Base-by-base conservation (phyloP, 1,140 invertebrate genomes). In the Colletes gigas region DNA sequence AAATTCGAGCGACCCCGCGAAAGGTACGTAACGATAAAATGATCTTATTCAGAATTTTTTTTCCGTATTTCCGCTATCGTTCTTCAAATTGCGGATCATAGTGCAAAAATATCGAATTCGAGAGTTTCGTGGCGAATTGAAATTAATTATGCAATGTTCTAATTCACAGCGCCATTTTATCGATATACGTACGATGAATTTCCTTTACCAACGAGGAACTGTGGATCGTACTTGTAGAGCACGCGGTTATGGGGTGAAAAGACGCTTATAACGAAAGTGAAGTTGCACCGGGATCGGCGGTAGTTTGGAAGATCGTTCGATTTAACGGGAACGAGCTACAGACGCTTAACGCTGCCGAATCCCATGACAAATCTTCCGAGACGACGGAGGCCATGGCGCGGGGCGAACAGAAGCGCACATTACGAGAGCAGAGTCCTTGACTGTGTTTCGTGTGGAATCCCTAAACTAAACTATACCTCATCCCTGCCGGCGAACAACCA, bases 391-490 rank as follows among this genome's bases (percentile, higher is more conserved):
- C 44, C 52, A 69, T 52, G 41, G 44, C 59, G 44, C 59, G 44
- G 54, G 65, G 60, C 55, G 19, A 81, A 50, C 17, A 62, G 50
- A n/a, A 44, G 44, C 62, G 63, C 70, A 72, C 75, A 75, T 82
- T 81, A 84, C 59, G 67, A 55, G 41, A 54, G 30, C 67, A 66
- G 57, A 82, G 75, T 88, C 72, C 79, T 91, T 84, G 78, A 85
- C 86, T 88, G 76, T 81, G 81, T 90, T 88, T 88, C 83, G 83
- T 76, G 81, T 81, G 86, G 87, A 90, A 92, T 91, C 89, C 88
- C 86, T 89, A 90, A 90, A 88, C 90, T 88, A 89, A 92, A 90
- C 90, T 91, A 90, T 88, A 86, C 85, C 88, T 85, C 89, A 85
- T 91, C 88, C 89, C 89, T 87, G 87, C 84, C 87, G 84, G 69